Percentiles rank a stretch among this genome's conserved stretches.
Evolutionary conservation across 2,113 vertebrate species (phyloP).

Genomic region (Acanthisitta chloris): DNA sequence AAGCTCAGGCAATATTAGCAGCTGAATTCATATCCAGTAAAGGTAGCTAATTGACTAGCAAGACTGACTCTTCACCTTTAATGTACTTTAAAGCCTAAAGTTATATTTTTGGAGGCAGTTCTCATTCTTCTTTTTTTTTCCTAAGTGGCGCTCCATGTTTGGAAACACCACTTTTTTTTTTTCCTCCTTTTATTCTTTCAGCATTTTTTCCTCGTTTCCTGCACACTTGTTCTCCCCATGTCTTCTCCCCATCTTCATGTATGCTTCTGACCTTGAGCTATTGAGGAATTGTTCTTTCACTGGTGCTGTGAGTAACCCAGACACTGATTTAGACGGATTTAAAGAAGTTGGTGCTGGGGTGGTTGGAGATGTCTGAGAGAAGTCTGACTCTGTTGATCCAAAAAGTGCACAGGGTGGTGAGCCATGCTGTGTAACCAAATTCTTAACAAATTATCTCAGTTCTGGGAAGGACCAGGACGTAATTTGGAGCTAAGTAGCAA

Average conservation of each 20-base stretch:
- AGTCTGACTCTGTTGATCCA: background rate
- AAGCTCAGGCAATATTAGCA: background rate
- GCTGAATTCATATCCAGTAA: background rate
- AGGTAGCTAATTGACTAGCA: background rate
- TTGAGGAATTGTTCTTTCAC: background rate
- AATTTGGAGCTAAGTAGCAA: background rate
- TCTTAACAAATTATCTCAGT: background rate
- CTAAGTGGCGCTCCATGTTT: background rate
- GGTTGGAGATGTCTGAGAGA: background rate
- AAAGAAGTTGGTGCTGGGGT: background rate
- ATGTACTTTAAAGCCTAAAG: background rate
- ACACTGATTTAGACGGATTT: background rate
- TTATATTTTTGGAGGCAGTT: background rate
- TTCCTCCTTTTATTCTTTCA: background rate
- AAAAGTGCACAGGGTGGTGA: background rate
- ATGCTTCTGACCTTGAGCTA: background rate
- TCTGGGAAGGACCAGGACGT: background rate
- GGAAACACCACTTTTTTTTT: background rate
- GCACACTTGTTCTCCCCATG: accelerated
- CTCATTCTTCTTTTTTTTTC: background rate
- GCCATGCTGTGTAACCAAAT: background rate
- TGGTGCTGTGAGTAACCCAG: background rate
- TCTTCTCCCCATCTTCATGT: background rate
- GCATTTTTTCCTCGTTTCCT: background rate
- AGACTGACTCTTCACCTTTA: background rate